These are phyloP conservation scores for Engraulis encrasicolus DNA, from an alignment of 2,113 vertebrate genomes.

Conservation along the genomic window DNA sequence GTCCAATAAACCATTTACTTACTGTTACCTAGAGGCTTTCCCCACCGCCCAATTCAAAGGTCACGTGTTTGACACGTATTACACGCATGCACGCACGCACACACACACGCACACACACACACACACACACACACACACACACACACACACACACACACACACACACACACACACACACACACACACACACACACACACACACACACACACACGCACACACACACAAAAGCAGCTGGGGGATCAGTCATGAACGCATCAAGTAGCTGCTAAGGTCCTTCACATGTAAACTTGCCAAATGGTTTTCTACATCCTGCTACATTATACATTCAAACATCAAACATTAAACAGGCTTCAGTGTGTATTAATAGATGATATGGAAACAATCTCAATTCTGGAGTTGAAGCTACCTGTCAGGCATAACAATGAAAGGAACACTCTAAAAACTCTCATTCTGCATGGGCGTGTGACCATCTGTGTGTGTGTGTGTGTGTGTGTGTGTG, in stretches of 20 bases:
- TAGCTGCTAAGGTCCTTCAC: not conserved
- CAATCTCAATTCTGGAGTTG: not conserved
- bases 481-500: not conserved
- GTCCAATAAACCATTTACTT: not conserved
- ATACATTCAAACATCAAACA: too few relatives aligned
- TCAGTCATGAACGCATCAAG: not conserved
- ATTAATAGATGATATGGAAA: not conserved
- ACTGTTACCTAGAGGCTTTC: not conserved
- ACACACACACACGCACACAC: not conserved
- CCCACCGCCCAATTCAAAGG: not conserved
- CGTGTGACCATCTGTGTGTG: not conserved
- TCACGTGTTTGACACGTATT: not conserved
- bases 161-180: too few relatives aligned
- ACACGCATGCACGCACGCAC: not conserved
- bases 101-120: not conserved
- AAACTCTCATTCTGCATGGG: too few relatives aligned
- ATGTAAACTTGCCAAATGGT: not conserved
- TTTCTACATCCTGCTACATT: not conserved
- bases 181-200: not conserved
- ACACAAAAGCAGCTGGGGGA: not conserved
- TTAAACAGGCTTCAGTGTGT: not conserved
- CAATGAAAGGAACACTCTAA: not conserved
- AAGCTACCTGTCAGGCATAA: not conserved
- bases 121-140: not conserved
- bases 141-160: too few relatives aligned